Evolutionary conservation across 1,140 invertebrate genomes (phyloP), one percentile per base, ranked within the genome.

Genomic region (Zophobas morio): DNA sequence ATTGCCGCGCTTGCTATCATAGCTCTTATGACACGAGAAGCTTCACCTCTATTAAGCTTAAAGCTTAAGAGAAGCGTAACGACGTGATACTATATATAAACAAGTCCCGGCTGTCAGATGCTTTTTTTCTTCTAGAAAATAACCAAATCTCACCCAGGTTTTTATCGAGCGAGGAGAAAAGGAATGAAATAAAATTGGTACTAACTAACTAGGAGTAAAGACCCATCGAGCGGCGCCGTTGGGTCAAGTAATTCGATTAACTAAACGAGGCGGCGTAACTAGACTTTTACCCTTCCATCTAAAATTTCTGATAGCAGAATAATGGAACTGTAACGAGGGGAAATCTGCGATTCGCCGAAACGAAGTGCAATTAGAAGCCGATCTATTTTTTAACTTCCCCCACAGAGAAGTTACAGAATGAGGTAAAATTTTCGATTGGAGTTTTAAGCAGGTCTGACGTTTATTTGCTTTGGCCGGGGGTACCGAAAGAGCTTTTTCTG

Each of bases 191-290:
- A 63, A 63, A 63, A 63, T 63, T 63, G 35, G 57, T 63, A 39
- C 37, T 39, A 63, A 66, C 60, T 66, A 37, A 39, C 20, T 5
- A 42, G 8, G 39, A 66, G 33, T 66, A 35, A 60, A 60, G 56
- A 6, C 34, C 56, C 56, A 60, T 60, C 40, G 60, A 42, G 60
- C 60, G 60, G n/a, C 60, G 60, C n/a, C 42, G 60, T 42, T 42
- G 60, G 60, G 60, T 66, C 60, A 66, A 66, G 60, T 66, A 42
- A 66, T 66, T 66, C 60, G 60, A 66, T 66, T 66, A 66, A 42
- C 60, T 66, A 66, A 66, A 66, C 60, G 60, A 66, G 60, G 60
- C 60, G 60, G 57, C 37, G 39, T 42, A 42, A 66, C 60, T 66
- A 66, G 6, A 66, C 60, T 66, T 66, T 66, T 66, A 66, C 60